Evolutionary conservation across 1,140 invertebrate species (phyloP).

Genomic region (Sarcophaga bullata): DNA sequence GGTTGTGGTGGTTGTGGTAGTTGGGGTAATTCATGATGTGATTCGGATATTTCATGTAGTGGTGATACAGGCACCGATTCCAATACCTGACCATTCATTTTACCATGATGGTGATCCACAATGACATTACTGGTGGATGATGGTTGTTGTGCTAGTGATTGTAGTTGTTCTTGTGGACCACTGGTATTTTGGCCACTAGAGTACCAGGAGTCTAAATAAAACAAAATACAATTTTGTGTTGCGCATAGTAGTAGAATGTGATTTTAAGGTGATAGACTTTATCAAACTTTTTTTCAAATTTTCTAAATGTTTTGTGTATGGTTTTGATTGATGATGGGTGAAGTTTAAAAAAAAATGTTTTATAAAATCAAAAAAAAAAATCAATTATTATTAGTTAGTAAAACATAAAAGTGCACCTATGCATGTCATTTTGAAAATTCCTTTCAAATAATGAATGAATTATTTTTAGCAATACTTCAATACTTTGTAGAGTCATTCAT

Average conservation of each 20-base stretch:
- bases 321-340: neutral
- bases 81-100: constrained; percentile 1
- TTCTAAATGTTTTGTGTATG: neutral
- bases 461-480: constrained; percentile 23
- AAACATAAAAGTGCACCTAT: constrained; percentile 13
- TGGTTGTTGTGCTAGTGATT: constrained; percentile 15
- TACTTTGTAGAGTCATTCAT: constrained; percentile 14
- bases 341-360: neutral
- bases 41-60: neutral
- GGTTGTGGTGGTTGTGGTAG: constrained; percentile 29
- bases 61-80: constrained; percentile 6
- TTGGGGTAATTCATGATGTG: constrained; percentile 10
- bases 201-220: constrained; percentile 34
- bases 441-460: neutral
- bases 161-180: constrained; percentile 1
- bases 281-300: neutral
- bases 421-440: neutral
- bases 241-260: neutral
- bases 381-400: neutral
- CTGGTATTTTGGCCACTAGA: constrained; percentile 4
- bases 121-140: constrained; percentile 12
- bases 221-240: neutral
- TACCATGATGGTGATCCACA: constrained; percentile 17
- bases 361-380: constrained; percentile 7
- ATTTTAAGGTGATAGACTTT: neutral